Base-by-base conservation (phyloP, 2,113 vertebrate genomes). In the Balaenoptera acutorostrata region DNA sequence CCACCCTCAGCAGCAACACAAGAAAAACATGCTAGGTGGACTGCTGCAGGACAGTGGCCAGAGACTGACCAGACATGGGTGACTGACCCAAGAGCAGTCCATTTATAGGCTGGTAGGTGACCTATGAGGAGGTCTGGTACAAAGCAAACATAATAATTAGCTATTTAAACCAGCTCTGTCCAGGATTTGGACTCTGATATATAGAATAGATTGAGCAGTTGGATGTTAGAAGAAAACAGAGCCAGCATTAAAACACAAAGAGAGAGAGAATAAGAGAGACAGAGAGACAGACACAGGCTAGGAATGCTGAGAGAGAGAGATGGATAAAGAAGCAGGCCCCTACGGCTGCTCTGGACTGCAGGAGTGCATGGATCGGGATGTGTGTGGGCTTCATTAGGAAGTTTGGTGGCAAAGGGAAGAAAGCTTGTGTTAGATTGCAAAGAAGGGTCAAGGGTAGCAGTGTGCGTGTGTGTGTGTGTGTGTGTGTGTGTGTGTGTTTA, bases 391-490 rank as follows among this genome's bases (percentile, higher is more conserved):
- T 92, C 27, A 21, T 20, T 39, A 85, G 49, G 33, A 55, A 12
- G 64, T 33, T 71, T 88, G 27, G 0, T 87, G 63, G 20, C 75
- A 64, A 93, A 95, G 66, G 77, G 46, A 91, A 85, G 64, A 52
- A 77, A 96, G 7, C 10, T 29, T 71, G 77, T 83, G 68, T 78
- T 41, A 52, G 55, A 87, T 3, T 39, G 15, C 39, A 7, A 78
- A 88, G 29, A 29, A 81, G 29, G 3, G 49, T 39, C 29, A 21
- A 57, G 52, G 33, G 44, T 3, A 46, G 31, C 23, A 11, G 41
- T 0, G 68, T 18, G 2, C 41, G 33, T 44, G 11, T n/a, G 64
- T 10, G 66, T 21, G 66, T 21, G 29, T 33, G 33, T 20, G 64
- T 41, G 27, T 23, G 33, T 17, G 49, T 29, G 25, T 23, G 6